Evolutionary conservation across 2,797 vertebrate species (phyloP).

Genomic region (Pelobates cultripes): DNA sequence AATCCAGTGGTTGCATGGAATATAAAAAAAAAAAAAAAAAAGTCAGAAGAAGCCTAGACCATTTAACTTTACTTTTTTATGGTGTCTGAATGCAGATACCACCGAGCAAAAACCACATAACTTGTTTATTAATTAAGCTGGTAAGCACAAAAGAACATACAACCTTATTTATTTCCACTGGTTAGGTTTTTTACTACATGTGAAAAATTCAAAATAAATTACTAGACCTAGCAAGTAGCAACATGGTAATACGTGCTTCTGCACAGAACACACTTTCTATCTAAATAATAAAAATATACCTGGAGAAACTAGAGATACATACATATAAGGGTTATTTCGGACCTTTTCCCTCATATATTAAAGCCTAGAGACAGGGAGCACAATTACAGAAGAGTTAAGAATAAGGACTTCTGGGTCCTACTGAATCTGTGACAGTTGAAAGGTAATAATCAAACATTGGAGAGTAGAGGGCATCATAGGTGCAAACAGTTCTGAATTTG

Average conservation of each 20-base stretch:
- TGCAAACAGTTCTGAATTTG: too few relatives aligned
- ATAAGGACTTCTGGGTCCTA: too few relatives aligned
- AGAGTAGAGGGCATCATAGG: too few relatives aligned
- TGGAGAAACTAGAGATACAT: too few relatives aligned
- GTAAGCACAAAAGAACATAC: slow-evolving; percentile 26
- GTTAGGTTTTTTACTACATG: not conserved
- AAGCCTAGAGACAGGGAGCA: too few relatives aligned
- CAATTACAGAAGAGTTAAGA: too few relatives aligned
- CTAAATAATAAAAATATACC: too few relatives aligned
- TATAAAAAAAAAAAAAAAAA: slow-evolving; percentile 9
- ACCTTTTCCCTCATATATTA: too few relatives aligned
- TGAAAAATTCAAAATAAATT: slow-evolving; percentile 22
- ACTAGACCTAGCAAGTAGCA: not conserved
- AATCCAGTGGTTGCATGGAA: slow-evolving; percentile 12
- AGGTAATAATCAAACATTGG: too few relatives aligned
- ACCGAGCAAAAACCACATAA: slow-evolving; percentile 11
- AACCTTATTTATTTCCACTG: not conserved
- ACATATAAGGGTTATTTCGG: too few relatives aligned
- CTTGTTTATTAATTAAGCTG: slow-evolving; percentile 6
- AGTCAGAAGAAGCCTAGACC: slow-evolving; percentile 17
- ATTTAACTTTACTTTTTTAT: slow-evolving; percentile 5
- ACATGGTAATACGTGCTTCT: slow-evolving; percentile 17
- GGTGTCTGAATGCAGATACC: slow-evolving; percentile 1
- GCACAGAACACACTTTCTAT: not conserved
- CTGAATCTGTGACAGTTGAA: too few relatives aligned